Evolutionary conservation across 2,113 vertebrate genomes (phyloP).

Genomic region (Pluvianellus socialis): DNA sequence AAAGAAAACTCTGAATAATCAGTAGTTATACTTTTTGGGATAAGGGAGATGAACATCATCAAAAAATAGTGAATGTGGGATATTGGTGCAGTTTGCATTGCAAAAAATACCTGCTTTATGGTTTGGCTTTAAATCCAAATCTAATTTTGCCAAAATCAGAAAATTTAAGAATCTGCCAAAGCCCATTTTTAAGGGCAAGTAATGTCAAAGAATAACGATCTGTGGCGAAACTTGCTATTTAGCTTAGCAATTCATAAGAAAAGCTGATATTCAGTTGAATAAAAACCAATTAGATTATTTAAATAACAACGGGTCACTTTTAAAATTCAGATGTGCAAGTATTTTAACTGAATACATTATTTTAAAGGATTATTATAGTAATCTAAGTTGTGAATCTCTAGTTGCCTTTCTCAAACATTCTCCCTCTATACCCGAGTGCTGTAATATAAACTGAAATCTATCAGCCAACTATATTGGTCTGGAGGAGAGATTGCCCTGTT

Average conservation of each 20-base stretch:
- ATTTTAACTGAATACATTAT: background rate
- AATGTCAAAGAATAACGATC: background rate
- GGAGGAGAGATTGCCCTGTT: background rate
- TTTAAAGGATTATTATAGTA: background rate
- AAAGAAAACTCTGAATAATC: conserved; percentile 52
- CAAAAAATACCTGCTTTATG: background rate
- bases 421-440: background rate
- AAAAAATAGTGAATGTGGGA: background rate
- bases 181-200: background rate
- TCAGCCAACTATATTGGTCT: background rate
- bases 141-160: background rate
- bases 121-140: background rate
- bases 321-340: background rate
- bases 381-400: background rate
- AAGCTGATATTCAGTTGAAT: background rate
- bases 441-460: background rate
- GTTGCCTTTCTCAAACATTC: background rate
- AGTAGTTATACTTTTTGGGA: background rate
- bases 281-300: background rate
- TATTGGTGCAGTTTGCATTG: background rate
- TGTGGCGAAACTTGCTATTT: background rate
- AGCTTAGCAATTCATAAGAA: background rate
- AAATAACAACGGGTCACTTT: background rate
- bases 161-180: background rate
- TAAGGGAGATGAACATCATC: background rate